Evolutionary conservation across 2,797 vertebrate species (phyloP), one percentile per base, ranked within the genome.

Genomic region (Cynopterus sphinx): DNA sequence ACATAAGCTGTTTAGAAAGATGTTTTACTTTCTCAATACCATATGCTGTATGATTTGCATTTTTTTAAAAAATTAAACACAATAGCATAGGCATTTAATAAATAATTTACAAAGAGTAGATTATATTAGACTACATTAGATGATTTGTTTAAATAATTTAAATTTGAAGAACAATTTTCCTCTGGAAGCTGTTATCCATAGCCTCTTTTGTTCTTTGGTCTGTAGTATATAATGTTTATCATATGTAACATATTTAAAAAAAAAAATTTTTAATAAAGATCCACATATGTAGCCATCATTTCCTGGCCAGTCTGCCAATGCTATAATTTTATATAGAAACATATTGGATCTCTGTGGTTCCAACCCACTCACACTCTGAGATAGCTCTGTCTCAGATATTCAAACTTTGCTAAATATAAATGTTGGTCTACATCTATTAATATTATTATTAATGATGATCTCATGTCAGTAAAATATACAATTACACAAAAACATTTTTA

Each of bases 401-500:
- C 49, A 49, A 49, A 49, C 49, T 49, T 49, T 17, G 49, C 15
- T 49, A 87, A 70, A 87, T 36, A 74, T 57, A 91, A 95, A 81
- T n/a, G 5, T 11, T 75, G 9, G 17, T 22, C 7, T 70, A 36
- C 39, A 26, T 51, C 22, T 77, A 71, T 43, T 71, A 92, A 71
- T 68, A 70, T 55, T 53, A 55, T 95, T 94, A 71, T 26, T 61
- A 88, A 81, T 78, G 19, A 19, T 96, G 95, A 93, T 79, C 90
- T 95, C 68, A 31, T 79, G 74, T 96, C 41, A 67, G 63, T 78
- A 88, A 95, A 95, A 93, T 87, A 86, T 49, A 92, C 16, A 96
- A 95, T 93, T 93, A 78, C 24, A 92, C 11, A 90, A 94, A 95
- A 96, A 88, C 67, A 61, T 49, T 91, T 96, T 94, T 93, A 96